These are phyloP conservation scores for Arnoldichthys spilopterus DNA, from an alignment of 2,797 vertebrate species.

Conservation along the genomic window DNA sequence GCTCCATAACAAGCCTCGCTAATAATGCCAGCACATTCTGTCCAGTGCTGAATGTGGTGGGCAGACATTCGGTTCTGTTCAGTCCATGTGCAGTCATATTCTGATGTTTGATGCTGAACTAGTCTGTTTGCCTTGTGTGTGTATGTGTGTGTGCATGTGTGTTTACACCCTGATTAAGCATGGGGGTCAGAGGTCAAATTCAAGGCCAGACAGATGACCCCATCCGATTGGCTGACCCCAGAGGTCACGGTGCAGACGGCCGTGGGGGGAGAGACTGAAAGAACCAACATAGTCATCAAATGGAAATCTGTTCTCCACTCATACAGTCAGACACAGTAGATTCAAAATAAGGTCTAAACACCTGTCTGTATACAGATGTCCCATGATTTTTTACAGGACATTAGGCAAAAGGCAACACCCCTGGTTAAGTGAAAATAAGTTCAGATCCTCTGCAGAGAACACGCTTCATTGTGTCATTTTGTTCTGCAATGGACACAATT, in stretches of 20 bases:
- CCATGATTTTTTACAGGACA: too few relatives aligned
- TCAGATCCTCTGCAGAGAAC: too few relatives aligned
- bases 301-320: constrained; percentile 1
- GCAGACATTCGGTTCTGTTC: background rate
- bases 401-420: too few relatives aligned
- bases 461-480: too few relatives aligned
- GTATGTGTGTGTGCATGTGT: constrained; percentile 51
- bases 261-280: constrained; percentile 3
- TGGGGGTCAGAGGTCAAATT: constrained; percentile 77
- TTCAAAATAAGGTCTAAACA: constrained; percentile 8
- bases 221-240: constrained; percentile 76
- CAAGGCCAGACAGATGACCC: constrained; percentile 83
- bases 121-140: constrained; percentile 40
- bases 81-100: background rate
- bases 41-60: background rate
- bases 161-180: constrained; percentile 79
- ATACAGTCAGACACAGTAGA: background rate
- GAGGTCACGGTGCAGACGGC: constrained; percentile 66
- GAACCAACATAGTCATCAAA: constrained; percentile 44
- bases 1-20: too few relatives aligned
- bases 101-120: constrained; percentile 72
- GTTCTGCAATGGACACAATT: too few relatives aligned
- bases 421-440: too few relatives aligned
- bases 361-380: background rate
- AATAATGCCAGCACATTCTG: too few relatives aligned